phyloP scores from a whole-genome alignment of 2,888 invertebrate genomes.

The Miltochrista miniata region DNA sequence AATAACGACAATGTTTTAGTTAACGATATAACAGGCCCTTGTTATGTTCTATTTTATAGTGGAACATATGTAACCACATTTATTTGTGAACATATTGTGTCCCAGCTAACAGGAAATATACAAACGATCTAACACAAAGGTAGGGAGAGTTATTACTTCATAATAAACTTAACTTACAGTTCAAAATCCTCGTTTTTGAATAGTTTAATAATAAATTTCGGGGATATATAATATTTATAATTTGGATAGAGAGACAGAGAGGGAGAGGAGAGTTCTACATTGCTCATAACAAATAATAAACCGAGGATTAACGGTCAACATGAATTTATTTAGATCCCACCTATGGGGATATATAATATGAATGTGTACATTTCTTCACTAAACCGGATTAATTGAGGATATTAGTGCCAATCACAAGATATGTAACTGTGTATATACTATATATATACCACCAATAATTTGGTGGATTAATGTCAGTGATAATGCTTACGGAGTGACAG shows the following conservation, averaged over 20 bases:
- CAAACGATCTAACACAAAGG: neutral
- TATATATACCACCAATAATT: conserved; percentile 15
- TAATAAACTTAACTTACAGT: too few relatives aligned
- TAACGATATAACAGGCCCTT: conserved; percentile 11
- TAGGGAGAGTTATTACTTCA: neutral
- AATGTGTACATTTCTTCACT: neutral
- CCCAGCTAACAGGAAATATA: conserved; percentile 2
- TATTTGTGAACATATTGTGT: conserved; percentile 5
- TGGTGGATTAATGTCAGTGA: conserved; percentile 22
- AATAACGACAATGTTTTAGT: conserved; percentile 35
- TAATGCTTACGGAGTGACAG: conserved; percentile 26
- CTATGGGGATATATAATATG: neutral
- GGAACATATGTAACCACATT: conserved; percentile 2
- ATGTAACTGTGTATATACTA: neutral
- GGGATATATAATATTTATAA: neutral
- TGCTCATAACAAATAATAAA: too few relatives aligned
- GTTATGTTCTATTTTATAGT: conserved; percentile 3
- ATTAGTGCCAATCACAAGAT: neutral
- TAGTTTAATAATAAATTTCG: too few relatives aligned
- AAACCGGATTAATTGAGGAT: neutral
- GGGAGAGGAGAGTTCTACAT: too few relatives aligned
- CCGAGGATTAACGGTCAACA: too few relatives aligned
- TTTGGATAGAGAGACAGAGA: too few relatives aligned
- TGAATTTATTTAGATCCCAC: too few relatives aligned
- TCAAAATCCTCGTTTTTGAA: too few relatives aligned